These are phyloP conservation scores for Bellardia bayeri DNA, from an alignment of 2,888 invertebrate genomes.

Conservation along the genomic window DNA sequence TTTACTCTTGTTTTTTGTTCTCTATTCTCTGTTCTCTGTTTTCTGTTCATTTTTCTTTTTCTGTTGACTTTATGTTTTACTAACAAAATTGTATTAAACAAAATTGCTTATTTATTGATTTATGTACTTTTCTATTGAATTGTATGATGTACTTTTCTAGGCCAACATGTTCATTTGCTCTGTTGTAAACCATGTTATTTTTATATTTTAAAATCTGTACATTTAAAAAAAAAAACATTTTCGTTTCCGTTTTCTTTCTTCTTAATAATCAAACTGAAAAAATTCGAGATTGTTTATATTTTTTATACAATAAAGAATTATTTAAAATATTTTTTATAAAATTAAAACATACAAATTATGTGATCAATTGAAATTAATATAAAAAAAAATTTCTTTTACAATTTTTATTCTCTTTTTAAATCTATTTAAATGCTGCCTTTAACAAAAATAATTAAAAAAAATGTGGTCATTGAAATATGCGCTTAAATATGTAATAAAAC, in stretches of 20 bases:
- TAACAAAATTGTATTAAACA: slow-evolving; percentile 43
- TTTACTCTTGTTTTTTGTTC: slow-evolving; percentile 10
- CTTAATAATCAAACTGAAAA: slow-evolving; percentile 10
- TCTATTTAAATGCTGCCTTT: slow-evolving; percentile 47
- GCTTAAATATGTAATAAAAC: slow-evolving; percentile 12
- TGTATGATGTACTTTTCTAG: slow-evolving; percentile 3
- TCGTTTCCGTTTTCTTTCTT: not conserved
- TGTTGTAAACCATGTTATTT: slow-evolving; percentile 20
- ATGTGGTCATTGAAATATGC: slow-evolving; percentile 21
- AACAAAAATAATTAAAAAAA: not conserved
- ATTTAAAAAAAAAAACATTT: not conserved
- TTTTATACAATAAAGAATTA: slow-evolving; percentile 2
- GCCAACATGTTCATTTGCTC: slow-evolving; percentile 45
- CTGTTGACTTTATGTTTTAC: slow-evolving; percentile 31
- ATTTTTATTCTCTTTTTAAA: slow-evolving; percentile 47
- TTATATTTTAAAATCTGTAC: slow-evolving; percentile 42
- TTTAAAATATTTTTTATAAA: not conserved
- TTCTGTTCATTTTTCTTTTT: slow-evolving; percentile 34
- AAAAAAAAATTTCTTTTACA: slow-evolving; percentile 10
- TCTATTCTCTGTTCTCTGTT: not conserved
- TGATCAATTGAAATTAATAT: slow-evolving; percentile 39
- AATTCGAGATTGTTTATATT: slow-evolving; percentile 67
- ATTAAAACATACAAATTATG: not conserved
- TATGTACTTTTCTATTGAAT: not conserved
- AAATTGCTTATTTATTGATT: slow-evolving; percentile 33